Conservation (phyloP, 1,140 invertebrate genomes). For the Aphaenogaster rudis region DNA sequence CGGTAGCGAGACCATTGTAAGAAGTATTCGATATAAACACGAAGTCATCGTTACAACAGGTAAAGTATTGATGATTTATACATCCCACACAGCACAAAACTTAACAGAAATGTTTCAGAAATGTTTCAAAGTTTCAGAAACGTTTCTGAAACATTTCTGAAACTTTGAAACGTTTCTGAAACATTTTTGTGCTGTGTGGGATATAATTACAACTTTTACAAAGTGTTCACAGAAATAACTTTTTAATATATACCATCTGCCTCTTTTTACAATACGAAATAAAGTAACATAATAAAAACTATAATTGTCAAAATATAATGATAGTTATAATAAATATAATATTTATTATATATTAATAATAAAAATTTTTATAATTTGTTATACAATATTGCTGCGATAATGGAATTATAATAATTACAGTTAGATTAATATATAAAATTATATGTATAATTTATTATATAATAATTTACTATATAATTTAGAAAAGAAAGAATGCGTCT, state of each 20-base stretch:
- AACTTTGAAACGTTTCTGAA: no score
- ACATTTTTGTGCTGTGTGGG: no score
- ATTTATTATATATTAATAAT: not conserved
- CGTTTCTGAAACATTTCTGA: no score
- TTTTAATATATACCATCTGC: not conserved
- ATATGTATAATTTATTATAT: not conserved
- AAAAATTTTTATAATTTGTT: not conserved
- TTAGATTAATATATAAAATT: conserved; percentile 1
- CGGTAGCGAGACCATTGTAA: conserved; percentile 90
- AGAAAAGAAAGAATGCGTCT: no score
- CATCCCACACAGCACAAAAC: no score
- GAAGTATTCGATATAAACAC: conserved; percentile 87
- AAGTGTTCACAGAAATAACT: not conserved
- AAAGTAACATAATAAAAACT: not conserved
- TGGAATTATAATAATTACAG: not conserved
- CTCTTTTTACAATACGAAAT: not conserved
- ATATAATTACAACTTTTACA: not conserved
- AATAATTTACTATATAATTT: not conserved
- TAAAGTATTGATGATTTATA: conserved; percentile 69
- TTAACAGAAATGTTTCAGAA: no score
- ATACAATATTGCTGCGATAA: not conserved
- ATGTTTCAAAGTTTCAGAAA: no score
- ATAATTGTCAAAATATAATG: not conserved
- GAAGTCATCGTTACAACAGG: conserved; percentile 87
- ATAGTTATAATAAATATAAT: not conserved